Evolutionary conservation across 2,113 vertebrate genomes (phyloP), one percentile per base, ranked within the genome.

Genomic region (Phylloscopus trochiloides): DNA sequence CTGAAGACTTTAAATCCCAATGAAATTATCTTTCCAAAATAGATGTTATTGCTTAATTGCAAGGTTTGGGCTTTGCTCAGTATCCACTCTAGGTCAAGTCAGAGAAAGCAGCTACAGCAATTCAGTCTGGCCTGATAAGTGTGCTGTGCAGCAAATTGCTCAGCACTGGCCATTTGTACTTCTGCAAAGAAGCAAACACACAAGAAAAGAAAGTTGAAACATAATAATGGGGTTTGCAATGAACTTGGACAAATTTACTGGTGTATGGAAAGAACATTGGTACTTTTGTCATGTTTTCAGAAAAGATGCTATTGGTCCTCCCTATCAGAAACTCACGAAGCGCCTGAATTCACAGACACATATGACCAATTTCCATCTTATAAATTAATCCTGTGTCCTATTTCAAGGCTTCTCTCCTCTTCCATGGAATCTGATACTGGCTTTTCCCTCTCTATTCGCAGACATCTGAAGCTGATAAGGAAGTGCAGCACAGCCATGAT

Each of bases 171-270:
- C 25, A 28, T 42, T 28, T 26, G 19, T 29, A 18, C 29, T 48
- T 71, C 45, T 88, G 43, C 24, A 48, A 51, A 87, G 71, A 72
- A 40, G 57, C 10, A 82, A 74, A 58, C 40, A 22, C 10, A 62
- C 36, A 50, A 17, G 43, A 54, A 80, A 63, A 26, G 26, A n/a
- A 90, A 89, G 8, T 1, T 86, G 48, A 59, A 76, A 59, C 2
- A 1, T 36, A 58, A 26, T 12, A 16, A 6, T 40, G 8, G 2
- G 2, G 6, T 61, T 76, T 80, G n/a, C 12, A 16, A 1, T 38
- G n/a, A 25, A 14, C 63, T 48, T 72, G 24, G 62, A 75, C 22
- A 52, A 78, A 68, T 43, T 15, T 24, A 38, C 26, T 58, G 25
- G 13, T 50, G n/a, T 79, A 4, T 17, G 14, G 54, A 68, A 15